Evolutionary conservation across 2,888 invertebrate species (phyloP).

Genomic region (Epicampocera succincta): DNA sequence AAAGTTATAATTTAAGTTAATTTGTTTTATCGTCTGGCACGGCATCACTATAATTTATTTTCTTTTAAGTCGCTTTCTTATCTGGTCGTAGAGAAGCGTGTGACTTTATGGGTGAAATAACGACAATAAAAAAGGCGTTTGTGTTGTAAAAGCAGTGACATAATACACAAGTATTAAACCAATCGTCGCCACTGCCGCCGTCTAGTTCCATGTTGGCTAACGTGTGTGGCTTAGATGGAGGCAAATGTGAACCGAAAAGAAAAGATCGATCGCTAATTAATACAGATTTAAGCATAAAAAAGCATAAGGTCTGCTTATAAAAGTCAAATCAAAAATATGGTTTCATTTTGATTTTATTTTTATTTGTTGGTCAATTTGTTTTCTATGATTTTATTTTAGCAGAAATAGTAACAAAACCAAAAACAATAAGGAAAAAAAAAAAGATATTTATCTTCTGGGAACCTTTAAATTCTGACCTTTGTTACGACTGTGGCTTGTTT

Average conservation of each 20-base stretch:
- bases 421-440: constrained; percentile 30
- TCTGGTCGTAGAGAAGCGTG: constrained; percentile 50
- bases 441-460: constrained; percentile 79
- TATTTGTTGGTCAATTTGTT: constrained; percentile 58
- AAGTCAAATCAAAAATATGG: constrained; percentile 40
- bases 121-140: constrained; percentile 72
- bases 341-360: constrained; percentile 53
- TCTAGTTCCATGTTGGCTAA: background rate
- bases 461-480: constrained; percentile 69
- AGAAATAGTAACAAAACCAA: constrained; percentile 22
- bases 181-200: constrained; percentile 71
- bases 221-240: constrained; percentile 52
- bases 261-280: constrained; percentile 75
- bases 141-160: constrained; percentile 78
- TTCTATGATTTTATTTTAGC: constrained; percentile 13
- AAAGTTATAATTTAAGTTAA: constrained; percentile 62
- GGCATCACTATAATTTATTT: constrained; percentile 59
- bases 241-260: background rate
- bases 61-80: constrained; percentile 10
- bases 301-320: constrained; percentile 35
- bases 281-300: constrained; percentile 72
- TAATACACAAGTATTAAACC: constrained; percentile 80
- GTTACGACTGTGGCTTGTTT: constrained; percentile 14
- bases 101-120: constrained; percentile 57
- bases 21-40: constrained; percentile 62